Percentiles rank a stretch among this genome's conserved stretches.
phyloP scores from a whole-genome alignment of 2,113 vertebrate species.

The Dipodomys merriami region DNA sequence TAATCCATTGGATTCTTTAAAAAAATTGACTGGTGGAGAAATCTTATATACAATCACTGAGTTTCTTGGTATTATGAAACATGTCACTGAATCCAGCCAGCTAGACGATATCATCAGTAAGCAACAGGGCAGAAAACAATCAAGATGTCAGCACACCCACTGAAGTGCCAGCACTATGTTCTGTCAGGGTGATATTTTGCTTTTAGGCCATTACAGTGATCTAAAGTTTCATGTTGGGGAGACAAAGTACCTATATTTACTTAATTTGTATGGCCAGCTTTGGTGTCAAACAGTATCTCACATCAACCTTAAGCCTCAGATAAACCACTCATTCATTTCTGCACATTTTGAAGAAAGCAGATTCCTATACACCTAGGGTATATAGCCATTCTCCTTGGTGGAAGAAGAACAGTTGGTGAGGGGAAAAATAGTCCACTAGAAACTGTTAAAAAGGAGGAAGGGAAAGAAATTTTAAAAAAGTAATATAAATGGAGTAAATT shows the following conservation, averaged over 20 bases:
- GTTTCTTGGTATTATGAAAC: slow-evolving; percentile 1
- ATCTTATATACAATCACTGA: neutral
- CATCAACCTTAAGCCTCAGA: neutral
- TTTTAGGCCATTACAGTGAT: neutral
- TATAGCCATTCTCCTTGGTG: no score
- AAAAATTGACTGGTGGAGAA: neutral
- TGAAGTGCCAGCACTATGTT: neutral
- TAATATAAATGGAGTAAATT: no score
- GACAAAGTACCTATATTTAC: neutral
- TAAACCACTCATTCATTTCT: neutral
- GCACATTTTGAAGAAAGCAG: neutral
- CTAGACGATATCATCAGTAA: neutral
- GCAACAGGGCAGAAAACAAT: neutral
- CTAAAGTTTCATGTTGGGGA: neutral
- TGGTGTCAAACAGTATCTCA: neutral
- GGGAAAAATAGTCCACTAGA: no score
- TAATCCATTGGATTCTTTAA: neutral
- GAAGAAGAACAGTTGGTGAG: neutral
- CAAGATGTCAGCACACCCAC: neutral
- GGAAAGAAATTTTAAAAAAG: no score
- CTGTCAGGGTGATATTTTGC: neutral
- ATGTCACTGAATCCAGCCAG: neutral
- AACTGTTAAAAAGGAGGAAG: no score
- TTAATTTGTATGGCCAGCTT: neutral
- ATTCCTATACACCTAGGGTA: neutral